Evolutionary conservation across 2,113 vertebrate genomes (phyloP).

Genomic region (Cynopterus brachyotis): DNA sequence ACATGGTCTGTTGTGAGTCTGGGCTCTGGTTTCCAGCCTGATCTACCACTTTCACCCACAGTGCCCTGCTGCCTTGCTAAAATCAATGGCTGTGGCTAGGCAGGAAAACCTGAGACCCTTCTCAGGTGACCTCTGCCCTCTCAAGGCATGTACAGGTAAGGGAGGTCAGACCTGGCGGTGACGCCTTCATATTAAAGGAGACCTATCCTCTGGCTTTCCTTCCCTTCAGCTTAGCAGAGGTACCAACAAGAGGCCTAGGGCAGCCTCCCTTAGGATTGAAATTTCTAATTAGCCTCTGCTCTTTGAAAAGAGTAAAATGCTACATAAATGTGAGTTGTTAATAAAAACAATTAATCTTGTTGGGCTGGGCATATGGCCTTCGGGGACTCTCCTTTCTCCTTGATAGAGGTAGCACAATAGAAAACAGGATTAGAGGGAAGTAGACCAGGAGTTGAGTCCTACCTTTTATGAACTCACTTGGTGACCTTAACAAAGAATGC

Average conservation of each 20-base stretch:
- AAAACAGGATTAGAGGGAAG: not conserved
- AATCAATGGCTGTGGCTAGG: not conserved
- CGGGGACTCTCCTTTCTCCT: not conserved
- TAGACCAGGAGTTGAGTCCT: no score
- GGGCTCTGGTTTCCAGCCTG: not conserved
- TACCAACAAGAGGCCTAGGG: not conserved
- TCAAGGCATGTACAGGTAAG: accelerated
- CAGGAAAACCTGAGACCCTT: not conserved
- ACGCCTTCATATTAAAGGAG: not conserved
- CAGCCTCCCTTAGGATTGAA: not conserved
- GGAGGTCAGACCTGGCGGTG: not conserved
- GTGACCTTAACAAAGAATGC: not conserved
- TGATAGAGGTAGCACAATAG: not conserved
- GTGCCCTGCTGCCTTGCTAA: no score
- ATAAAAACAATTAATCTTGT: constrained; percentile 8
- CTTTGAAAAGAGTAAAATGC: constrained; percentile 7
- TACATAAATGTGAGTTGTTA: not conserved
- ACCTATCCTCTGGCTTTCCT: not conserved
- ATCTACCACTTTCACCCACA: not conserved
- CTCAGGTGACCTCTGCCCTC: not conserved
- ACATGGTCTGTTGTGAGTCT: not conserved
- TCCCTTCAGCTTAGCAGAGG: not conserved
- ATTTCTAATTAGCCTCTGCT: not conserved
- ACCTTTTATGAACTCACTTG: not conserved
- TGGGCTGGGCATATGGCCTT: not conserved